Base-by-base conservation (phyloP, 2,113 vertebrate genomes). In the Poecile atricapillus region DNA sequence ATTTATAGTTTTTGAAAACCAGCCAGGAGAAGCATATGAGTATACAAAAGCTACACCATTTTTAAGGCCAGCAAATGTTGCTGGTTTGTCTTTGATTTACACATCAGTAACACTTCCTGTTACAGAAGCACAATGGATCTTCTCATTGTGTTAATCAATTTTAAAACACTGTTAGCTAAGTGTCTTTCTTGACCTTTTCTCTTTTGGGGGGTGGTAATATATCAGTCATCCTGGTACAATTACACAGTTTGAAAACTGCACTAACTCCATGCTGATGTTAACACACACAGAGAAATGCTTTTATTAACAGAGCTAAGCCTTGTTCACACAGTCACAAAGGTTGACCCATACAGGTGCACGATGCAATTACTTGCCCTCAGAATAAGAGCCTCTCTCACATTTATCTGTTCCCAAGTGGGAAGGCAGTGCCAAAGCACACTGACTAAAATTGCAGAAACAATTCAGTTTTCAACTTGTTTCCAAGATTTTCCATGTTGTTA, bases 51-150 rank as follows among this genome's bases (percentile, higher is more conserved):
- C 73, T 52, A 90, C 60, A 43, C 58, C 82, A 82, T 95, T 96
- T 95, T 87, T 92, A 92, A 94, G 89, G 94, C 85, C 94, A 92
- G 94, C 30, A 70, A 96, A 95, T 17, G 22, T 62, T 96, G 89
- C 78, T 91, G 73, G 67, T 93, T 97, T 92, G 64, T 59, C 93
- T 96, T 93, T 84, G 89, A 93, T 90, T 93, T 92, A 95, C n/a
- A 74, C 58, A 68, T 23, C 79, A 64, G 52, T 79, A 92, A 92
- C 18, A 64, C 20, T 82, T 86, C 58, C 71, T 44, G 12, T 53
- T 59, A 30, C 33, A 90, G 78, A 62, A 80, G 53, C 47, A 90
- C 68, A 87, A 68, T 35, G 46, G 87, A 88, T 44, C 85, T 81
- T 65, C 91, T 84, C 30, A 43, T 63, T 81, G 47, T 7, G 3